Conservation (phyloP, 2,113 vertebrate genomes). For the Microtus richardsoni region DNA sequence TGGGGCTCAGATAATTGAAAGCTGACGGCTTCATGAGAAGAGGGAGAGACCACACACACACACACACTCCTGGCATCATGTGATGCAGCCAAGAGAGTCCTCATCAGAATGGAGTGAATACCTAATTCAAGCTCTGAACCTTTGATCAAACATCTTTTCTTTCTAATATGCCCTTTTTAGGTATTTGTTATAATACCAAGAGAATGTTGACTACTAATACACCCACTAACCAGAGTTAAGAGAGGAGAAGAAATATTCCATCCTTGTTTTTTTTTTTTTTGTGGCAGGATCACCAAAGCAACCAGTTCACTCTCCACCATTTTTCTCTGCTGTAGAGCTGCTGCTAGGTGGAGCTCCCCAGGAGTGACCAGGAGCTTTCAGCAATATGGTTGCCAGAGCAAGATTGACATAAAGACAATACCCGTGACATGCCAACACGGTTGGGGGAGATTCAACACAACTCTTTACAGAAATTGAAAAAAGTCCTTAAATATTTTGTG, state of each 20-base stretch:
- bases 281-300: neutral
- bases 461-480: neutral
- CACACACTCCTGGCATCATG: neutral
- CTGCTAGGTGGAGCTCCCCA: neutral
- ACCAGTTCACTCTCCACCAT: neutral
- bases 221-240: neutral
- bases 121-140: neutral
- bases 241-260: neutral
- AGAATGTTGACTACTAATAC: neutral
- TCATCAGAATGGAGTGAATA: neutral
- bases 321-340: conserved; percentile 42
- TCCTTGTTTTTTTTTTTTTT: neutral
- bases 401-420: neutral
- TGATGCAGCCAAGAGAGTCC: neutral
- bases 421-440: neutral
- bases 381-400: neutral
- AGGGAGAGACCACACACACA: neutral
- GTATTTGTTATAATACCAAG: neutral
- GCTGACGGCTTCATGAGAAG: neutral
- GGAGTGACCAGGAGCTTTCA: neutral
- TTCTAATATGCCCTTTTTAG: neutral
- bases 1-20: neutral
- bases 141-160: neutral
- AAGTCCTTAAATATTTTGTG: neutral
- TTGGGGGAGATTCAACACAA: neutral